Percentiles rank a stretch among this genome's conserved stretches.
Evolutionary conservation across 2,888 invertebrate genomes (phyloP).

Genomic region (Eulithis prunata): DNA sequence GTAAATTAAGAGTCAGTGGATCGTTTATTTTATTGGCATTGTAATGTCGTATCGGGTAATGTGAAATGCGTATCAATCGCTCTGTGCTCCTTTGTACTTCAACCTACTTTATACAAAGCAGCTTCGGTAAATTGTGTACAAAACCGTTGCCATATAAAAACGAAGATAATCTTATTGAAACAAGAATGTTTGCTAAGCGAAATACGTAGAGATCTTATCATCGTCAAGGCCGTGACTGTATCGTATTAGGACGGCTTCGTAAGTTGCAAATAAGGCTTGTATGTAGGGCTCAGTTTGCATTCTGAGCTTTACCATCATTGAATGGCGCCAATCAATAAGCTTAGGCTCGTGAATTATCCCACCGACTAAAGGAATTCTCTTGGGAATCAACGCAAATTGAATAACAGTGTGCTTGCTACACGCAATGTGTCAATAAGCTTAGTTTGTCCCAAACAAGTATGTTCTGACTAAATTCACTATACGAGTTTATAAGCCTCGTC

Average conservation of each 20-base stretch:
- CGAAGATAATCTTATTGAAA: conserved; percentile 50
- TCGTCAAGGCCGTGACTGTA: conserved; percentile 28
- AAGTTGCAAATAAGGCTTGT: conserved; percentile 5
- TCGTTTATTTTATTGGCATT: conserved; percentile 33
- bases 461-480: too few relatives aligned
- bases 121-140: conserved; percentile 46
- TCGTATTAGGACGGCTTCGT: conserved; percentile 13
- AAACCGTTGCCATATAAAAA: conserved; percentile 47
- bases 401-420: neutral
- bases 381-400: neutral
- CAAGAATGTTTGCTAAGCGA: conserved; percentile 44
- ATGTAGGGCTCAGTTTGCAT: conserved; percentile 10
- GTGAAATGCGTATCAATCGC: conserved; percentile 29
- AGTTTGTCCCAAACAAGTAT: neutral
- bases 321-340: conserved; percentile 2
- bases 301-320: neutral
- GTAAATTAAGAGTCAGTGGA: conserved; percentile 31
- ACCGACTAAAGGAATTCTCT: conserved; percentile 2
- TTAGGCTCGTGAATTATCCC: neutral
- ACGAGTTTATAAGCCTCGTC: neutral
- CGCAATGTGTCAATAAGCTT: neutral
- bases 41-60: conserved; percentile 32
- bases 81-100: conserved; percentile 41
- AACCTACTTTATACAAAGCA: conserved; percentile 43
- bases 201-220: conserved; percentile 40